Percentiles rank a stretch among this genome's conserved stretches.
Conservation (phyloP, 2,797 vertebrate genomes). For the Pangasius mekongensis region DNA sequence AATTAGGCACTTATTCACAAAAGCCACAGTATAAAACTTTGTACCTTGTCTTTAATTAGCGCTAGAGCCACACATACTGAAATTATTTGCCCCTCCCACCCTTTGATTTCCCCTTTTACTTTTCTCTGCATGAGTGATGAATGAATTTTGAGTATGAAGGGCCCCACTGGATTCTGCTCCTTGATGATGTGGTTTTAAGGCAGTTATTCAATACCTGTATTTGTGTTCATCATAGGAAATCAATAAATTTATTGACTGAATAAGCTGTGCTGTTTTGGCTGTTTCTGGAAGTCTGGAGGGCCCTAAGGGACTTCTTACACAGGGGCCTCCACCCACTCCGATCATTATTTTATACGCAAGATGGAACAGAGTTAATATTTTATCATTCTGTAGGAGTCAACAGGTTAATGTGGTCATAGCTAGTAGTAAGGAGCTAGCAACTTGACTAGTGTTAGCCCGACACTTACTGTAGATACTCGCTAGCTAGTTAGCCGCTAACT, state of each 20-base stretch:
- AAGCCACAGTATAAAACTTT: background rate
- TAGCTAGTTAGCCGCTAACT: no score
- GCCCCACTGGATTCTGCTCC: conserved; percentile 37
- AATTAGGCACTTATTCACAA: background rate
- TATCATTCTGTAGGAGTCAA: no score
- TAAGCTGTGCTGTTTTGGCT: conserved; percentile 45
- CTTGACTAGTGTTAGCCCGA: background rate
- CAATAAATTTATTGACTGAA: conserved; percentile 72
- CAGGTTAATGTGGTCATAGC: no score
- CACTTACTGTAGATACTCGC: background rate
- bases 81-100: conserved; percentile 41
- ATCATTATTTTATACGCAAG: background rate
- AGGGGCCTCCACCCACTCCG: background rate
- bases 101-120: conserved; percentile 24
- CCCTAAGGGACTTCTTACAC: background rate
- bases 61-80: conserved; percentile 13
- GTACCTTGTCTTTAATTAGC: background rate
- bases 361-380: background rate
- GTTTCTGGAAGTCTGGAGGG: background rate
- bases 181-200: conserved; percentile 62
- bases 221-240: conserved; percentile 66
- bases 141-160: background rate
- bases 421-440: background rate
- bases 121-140: conserved; percentile 49
- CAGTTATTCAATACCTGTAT: conserved; percentile 58